These are phyloP conservation scores for Aporophyla nigra DNA, from an alignment of 2,888 invertebrate genomes.

Conservation along the genomic window DNA sequence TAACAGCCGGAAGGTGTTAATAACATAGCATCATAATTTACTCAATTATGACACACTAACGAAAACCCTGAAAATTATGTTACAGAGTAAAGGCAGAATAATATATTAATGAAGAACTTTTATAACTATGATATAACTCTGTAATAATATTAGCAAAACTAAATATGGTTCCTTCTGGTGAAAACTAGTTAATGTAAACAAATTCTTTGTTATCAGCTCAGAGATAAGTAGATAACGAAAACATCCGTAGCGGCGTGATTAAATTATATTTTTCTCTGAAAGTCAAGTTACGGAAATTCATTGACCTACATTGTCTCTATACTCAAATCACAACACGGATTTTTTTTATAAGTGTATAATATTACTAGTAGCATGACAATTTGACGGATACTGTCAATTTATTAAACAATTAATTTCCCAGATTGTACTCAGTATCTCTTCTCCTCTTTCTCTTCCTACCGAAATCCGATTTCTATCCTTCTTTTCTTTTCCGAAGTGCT, in stretches of 20 bases:
- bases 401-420: background rate
- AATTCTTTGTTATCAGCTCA: constrained; percentile 27
- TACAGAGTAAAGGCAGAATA: background rate
- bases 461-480: too few species aligned
- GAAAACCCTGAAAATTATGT: background rate
- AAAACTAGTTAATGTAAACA: constrained; percentile 9
- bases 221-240: background rate
- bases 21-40: background rate
- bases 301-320: background rate
- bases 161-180: background rate
- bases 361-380: background rate
- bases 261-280: background rate
- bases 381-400: background rate
- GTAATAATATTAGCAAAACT: background rate
- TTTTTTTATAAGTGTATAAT: background rate
- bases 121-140: background rate
- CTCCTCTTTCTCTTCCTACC: too few species aligned
- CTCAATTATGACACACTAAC: background rate
- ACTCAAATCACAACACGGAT: background rate
- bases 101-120: background rate
- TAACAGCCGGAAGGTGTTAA: constrained; percentile 3
- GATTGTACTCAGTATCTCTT: background rate
- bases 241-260: background rate
- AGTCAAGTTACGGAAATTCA: background rate
- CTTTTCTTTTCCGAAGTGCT: too few species aligned